Base-by-base conservation (phyloP, 2,888 invertebrate genomes). In the Lypha dubia region DNA sequence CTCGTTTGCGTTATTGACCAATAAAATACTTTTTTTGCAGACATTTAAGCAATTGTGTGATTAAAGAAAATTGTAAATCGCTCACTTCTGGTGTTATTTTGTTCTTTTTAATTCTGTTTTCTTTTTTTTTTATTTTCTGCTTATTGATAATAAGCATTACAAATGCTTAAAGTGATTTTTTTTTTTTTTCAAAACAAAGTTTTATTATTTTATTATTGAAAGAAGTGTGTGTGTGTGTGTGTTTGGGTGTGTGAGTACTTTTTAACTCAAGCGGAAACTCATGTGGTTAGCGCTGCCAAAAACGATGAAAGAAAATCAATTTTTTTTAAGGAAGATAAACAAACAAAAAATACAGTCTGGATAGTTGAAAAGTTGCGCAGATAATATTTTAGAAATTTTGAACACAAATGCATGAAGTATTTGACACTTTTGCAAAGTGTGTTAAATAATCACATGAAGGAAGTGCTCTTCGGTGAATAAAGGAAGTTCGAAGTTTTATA, bases 361-460 rank as follows among this genome's bases (percentile, higher is more conserved):
- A 58, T 22, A 67, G 58, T 80, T 51, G 65, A 41, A 80, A 77
- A 58, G 20, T 46, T 38, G n/a, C 13, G n/a, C 5, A 13, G 11
- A 74, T 62, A 38, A 44, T 74, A 20, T 2, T 20, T 11, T 7
- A 20, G 65, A 58, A 71, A 41, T 22, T 15, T 32, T 4, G 15
- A 24, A 60, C 11, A 58, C 56, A 62, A 80, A 62, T 56, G 68
- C 76, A 80, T 77, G 74, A 81, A 77, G 74, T 51, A 38, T 74
- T 70, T 62, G 62, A 73, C 84, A 81, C 81, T 70, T 79, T 68
- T 3, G 62, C 17, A 75, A 13, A 70, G 77, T 70, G 74, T 80
- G 77, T 73, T 81, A 84, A 81, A 77, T 81, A 79, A 63, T 75
- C 58, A 75, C 51, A 63, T 32, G 15, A 56, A 62, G 70, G 70